Evolutionary conservation across 2,888 invertebrate species (phyloP), one percentile per base, ranked within the genome.

Genomic region (Lasioglossum villosulum): DNA sequence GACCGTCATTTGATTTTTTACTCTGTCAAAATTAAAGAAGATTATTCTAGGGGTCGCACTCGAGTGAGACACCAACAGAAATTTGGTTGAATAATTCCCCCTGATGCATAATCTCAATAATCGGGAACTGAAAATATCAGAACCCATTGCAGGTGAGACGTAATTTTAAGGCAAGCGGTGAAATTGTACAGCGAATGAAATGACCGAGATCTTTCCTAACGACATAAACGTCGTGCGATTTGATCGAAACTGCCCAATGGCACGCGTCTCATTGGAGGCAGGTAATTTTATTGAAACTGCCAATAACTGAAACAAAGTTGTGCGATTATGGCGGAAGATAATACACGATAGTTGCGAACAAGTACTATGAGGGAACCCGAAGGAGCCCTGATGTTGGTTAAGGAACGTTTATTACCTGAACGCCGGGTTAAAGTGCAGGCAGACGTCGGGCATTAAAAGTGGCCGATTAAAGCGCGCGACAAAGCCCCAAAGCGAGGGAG

Each of bases 401-500:
- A 74, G 34, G 68, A 27, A 82, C 27, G 68, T 80, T 80, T 82
- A 82, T 80, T 80, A 66, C 52, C 56, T 12, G 45, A n/a, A 48
- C 19, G 37, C 37, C 12, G 19, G 66, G 73, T 19, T 16, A 68
- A 73, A 23, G 34, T 56, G 52, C 52, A 59, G 34, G 19, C 45
- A 16, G 66, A 68, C 68, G 30, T 12, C 37, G 2, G 48, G 23
- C 34, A 23, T 70, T 82, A 74, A 77, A 83, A 48, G 45, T 71
- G 27, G 59, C 66, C 59, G 73, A 84, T 78, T 75, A 78, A 78
- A 76, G 45, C 37, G 12, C 27, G 75, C 23, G 68, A 72, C 68
- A 74, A 78, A 75, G n/a, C 34, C 27, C 30, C 12, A n/a, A n/a
- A n/a, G 52, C 72, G 63, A 68, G 48, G 63, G 34, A 56, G 19